These are phyloP conservation scores for Leucophenga varia DNA, from an alignment of 1,140 invertebrate species.

Conservation along the genomic window DNA sequence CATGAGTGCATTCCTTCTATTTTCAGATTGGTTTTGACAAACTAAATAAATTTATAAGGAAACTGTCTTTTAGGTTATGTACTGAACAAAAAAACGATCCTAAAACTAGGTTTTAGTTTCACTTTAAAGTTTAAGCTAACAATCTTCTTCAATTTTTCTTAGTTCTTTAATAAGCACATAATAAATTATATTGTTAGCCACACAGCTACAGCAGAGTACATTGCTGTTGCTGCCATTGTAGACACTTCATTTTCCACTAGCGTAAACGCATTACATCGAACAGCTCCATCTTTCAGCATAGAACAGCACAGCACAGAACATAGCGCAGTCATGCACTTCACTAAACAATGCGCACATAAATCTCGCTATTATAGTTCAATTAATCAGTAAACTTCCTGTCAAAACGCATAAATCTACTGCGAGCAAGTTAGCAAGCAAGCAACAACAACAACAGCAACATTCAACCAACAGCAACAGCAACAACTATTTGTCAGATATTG, in stretches of 20 bases:
- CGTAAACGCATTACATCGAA: neutral
- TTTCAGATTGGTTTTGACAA: too few relatives aligned
- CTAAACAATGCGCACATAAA: slow-evolving; percentile 48
- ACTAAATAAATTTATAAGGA: too few relatives aligned
- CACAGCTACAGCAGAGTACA: slow-evolving; percentile 1
- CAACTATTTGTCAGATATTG: neutral
- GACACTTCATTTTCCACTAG: neutral
- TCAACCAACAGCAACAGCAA: slow-evolving; percentile 21
- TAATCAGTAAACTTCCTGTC: slow-evolving; percentile 48
- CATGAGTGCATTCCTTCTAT: too few relatives aligned
- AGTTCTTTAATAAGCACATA: too few relatives aligned
- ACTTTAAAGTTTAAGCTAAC: too few relatives aligned
- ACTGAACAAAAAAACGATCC: too few relatives aligned
- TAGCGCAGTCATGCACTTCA: slow-evolving; percentile 21
- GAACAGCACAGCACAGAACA: neutral
- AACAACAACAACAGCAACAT: slow-evolving; percentile 7
- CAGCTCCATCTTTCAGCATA: neutral
- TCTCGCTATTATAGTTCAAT: slow-evolving; percentile 53
- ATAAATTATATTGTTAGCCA: too few relatives aligned
- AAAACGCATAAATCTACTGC: slow-evolving; percentile 41
- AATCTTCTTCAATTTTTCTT: too few relatives aligned
- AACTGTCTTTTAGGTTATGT: too few relatives aligned
- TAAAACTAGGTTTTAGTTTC: too few relatives aligned
- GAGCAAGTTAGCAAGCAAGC: slow-evolving; percentile 10
- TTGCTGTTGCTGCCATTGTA: slow-evolving; percentile 4